These are phyloP conservation scores for Eurois occulta DNA, from an alignment of 2,888 invertebrate species.

Conservation along the genomic window DNA sequence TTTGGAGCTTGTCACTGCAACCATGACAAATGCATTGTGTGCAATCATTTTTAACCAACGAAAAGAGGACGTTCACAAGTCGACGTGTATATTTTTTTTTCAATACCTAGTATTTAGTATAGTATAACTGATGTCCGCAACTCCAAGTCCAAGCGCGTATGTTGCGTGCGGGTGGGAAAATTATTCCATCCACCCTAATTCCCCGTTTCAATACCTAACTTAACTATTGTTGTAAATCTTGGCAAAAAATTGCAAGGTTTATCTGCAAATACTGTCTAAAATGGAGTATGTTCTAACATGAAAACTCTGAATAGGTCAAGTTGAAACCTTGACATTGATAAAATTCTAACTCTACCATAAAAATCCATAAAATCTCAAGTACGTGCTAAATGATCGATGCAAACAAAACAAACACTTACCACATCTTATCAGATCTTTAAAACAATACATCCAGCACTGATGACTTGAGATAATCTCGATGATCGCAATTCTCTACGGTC, in stretches of 20 bases:
- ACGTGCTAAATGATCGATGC: conserved; percentile 25
- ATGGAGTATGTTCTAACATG: background rate
- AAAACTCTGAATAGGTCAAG: background rate
- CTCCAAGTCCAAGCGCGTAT: too few species aligned
- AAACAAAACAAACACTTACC: conserved; percentile 47
- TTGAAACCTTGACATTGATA: background rate
- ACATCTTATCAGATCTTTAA: conserved; percentile 42
- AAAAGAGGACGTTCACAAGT: background rate
- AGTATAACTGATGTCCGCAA: too few species aligned
- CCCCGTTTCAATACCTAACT: background rate
- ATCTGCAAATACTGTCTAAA: background rate
- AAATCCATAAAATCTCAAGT: conserved; percentile 6
- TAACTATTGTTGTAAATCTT: background rate
- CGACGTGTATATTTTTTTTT: background rate
- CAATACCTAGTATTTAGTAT: too few species aligned
- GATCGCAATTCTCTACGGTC: conserved; percentile 43
- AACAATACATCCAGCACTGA: conserved; percentile 55
- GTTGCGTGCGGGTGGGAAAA: too few species aligned
- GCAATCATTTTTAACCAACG: conserved; percentile 19
- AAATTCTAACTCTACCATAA: background rate
- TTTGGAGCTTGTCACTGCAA: conserved; percentile 18
- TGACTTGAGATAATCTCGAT: conserved; percentile 45
- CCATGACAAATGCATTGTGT: conserved; percentile 24
- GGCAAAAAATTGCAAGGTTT: background rate
- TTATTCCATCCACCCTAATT: too few species aligned